These are phyloP conservation scores for Sarcophaga carnaria DNA, from an alignment of 2,888 invertebrate genomes.

Conservation along the genomic window DNA sequence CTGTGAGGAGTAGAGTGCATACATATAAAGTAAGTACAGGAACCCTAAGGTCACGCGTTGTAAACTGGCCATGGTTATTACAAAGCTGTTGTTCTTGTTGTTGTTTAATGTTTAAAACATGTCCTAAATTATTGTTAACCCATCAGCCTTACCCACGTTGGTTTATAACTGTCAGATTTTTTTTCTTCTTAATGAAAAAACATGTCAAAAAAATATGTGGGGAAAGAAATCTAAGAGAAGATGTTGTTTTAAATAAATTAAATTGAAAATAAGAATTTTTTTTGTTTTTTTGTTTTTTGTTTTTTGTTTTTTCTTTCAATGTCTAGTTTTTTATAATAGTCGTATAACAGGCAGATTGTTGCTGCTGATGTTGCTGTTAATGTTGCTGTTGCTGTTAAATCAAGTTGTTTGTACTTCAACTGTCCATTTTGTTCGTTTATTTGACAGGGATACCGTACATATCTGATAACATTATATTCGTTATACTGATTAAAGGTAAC, in stretches of 20 bases:
- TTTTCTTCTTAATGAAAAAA: not conserved
- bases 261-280: constrained; percentile 28
- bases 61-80: no score
- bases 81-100: not conserved
- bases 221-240: no score
- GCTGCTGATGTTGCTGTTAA: constrained; percentile 12
- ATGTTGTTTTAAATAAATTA: constrained; percentile 25
- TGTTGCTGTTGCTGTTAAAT: constrained; percentile 38
- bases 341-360: constrained; percentile 37
- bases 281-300: not conserved
- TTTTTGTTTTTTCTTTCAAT: not conserved
- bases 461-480: constrained; percentile 78
- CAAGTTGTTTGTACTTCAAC: constrained; percentile 63
- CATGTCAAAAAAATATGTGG: constrained; percentile 8
- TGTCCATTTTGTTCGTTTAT: constrained; percentile 73
- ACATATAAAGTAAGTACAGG: no score
- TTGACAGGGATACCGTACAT: constrained; percentile 76
- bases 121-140: constrained; percentile 13
- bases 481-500: constrained; percentile 77
- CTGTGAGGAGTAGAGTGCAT: no score
- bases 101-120: not conserved
- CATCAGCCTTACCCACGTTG: constrained; percentile 4
- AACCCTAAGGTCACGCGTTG: no score
- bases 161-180: constrained; percentile 3
- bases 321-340: not conserved